A percentile compares a stretch with the other conserved stretches of the same genome.
Conservation (phyloP, 2,888 invertebrate species). For the Chrysina gloriosa region DNA sequence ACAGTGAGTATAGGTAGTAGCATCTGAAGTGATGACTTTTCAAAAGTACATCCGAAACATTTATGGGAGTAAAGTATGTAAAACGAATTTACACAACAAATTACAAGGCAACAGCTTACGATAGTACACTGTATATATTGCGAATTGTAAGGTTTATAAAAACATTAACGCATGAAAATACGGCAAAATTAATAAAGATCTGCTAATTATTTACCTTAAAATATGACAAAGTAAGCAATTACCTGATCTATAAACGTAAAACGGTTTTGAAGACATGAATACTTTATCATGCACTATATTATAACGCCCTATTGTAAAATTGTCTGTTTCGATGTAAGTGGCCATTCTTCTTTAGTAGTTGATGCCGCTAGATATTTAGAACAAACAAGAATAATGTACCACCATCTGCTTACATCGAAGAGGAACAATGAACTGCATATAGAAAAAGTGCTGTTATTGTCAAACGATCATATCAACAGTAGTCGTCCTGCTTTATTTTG, state of each 20-base stretch:
- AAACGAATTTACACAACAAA: too few relatives aligned
- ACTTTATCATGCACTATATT: not conserved
- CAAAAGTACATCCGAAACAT: too few relatives aligned
- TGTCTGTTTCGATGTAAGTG: not conserved
- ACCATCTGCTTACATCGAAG: slow-evolving; percentile 2
- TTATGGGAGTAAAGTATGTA: too few relatives aligned
- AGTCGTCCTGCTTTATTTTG: slow-evolving; percentile 20
- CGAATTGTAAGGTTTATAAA: too few relatives aligned
- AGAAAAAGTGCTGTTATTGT: slow-evolving; percentile 5
- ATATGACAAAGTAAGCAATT: not conserved
- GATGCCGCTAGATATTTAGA: not conserved
- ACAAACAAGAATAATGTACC: not conserved
- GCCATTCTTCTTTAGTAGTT: not conserved
- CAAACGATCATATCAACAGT: slow-evolving; percentile 6
- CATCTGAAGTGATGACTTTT: too few relatives aligned
- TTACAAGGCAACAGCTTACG: too few relatives aligned
- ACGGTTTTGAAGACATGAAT: not conserved
- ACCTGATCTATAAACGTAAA: not conserved
- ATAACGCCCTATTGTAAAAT: not conserved
- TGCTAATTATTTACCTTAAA: not conserved
- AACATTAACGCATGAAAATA: too few relatives aligned
- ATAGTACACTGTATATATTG: too few relatives aligned
- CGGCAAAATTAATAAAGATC: not conserved
- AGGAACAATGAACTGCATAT: slow-evolving; percentile 4
- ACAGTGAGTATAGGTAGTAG: too few relatives aligned